Conservation (phyloP, 2,888 invertebrate species). For the Dryobotodes eremita region DNA sequence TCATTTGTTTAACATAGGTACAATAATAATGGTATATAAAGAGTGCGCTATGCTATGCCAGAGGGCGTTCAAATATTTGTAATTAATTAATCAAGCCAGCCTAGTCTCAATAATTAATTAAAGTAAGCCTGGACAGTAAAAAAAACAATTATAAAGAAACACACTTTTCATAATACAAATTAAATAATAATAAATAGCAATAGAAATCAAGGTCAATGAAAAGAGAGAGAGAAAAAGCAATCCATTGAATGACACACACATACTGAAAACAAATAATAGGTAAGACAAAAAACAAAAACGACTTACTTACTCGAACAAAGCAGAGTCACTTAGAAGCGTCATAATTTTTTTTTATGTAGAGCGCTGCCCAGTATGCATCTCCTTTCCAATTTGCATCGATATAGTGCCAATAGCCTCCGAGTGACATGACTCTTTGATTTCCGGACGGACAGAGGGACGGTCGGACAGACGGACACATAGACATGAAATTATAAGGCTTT, state of each 20-base stretch:
- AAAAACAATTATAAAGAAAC: too few relatives aligned
- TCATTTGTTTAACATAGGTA: too few relatives aligned
- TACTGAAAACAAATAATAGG: too few relatives aligned
- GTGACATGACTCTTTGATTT: neutral
- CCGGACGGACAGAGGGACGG: neutral
- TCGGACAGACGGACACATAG: too few relatives aligned
- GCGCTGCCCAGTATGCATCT: too few relatives aligned
- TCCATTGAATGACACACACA: too few relatives aligned
- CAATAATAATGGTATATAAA: neutral
- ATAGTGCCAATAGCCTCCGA: neutral
- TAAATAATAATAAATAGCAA: too few relatives aligned
- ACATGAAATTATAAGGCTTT: neutral
- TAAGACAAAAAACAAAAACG: too few relatives aligned
- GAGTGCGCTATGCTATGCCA: neutral
- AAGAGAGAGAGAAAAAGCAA: too few relatives aligned
- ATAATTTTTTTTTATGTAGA: neutral
- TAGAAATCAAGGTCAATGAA: too few relatives aligned
- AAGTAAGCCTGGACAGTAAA: neutral
- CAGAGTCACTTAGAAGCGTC: neutral
- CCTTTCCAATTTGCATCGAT: neutral
- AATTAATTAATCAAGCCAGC: neutral
- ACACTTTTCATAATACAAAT: too few relatives aligned
- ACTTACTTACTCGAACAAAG: too few relatives aligned
- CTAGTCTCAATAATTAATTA: neutral
- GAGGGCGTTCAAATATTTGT: neutral